Conservation (phyloP, 2,888 invertebrate species). For the Craniophora ligustri region DNA sequence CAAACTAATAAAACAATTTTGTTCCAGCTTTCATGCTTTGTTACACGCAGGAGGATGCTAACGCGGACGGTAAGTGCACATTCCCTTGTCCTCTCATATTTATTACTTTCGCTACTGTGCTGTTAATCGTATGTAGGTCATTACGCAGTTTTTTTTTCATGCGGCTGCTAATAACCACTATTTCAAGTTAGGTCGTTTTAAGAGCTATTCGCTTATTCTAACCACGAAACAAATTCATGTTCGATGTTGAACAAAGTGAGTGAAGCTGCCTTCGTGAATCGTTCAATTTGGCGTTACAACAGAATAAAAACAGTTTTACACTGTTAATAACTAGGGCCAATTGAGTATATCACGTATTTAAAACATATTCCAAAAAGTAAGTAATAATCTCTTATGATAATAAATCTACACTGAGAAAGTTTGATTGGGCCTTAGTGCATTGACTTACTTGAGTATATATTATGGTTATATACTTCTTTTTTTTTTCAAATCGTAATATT, state of each 20-base stretch:
- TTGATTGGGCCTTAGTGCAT: constrained; percentile 30
- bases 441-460: constrained; percentile 16
- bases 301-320: constrained; percentile 36
- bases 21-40: constrained; percentile 98
- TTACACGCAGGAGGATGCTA: constrained; percentile 97
- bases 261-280: constrained; percentile 52
- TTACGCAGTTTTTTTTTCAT: constrained; percentile 77
- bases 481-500: constrained; percentile 20
- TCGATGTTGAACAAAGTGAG: constrained; percentile 54
- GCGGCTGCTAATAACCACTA: constrained; percentile 82
- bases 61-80: constrained; percentile 94
- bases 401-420: not conserved
- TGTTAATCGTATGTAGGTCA: constrained; percentile 78
- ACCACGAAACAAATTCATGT: constrained; percentile 64
- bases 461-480: constrained; percentile 19
- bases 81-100: constrained; percentile 42
- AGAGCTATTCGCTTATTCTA: constrained; percentile 80
- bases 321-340: constrained; percentile 32
- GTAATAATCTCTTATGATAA: not conserved
- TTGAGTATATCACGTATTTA: constrained; percentile 4
- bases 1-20: constrained; percentile 78
- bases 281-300: constrained; percentile 24
- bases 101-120: constrained; percentile 76
- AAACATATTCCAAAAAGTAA: not conserved
- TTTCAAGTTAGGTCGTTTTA: constrained; percentile 69